Percentiles rank a stretch among this genome's conserved stretches.
Evolutionary conservation across 1,140 invertebrate genomes (phyloP).

Genomic region (Ips nitidus): DNA sequence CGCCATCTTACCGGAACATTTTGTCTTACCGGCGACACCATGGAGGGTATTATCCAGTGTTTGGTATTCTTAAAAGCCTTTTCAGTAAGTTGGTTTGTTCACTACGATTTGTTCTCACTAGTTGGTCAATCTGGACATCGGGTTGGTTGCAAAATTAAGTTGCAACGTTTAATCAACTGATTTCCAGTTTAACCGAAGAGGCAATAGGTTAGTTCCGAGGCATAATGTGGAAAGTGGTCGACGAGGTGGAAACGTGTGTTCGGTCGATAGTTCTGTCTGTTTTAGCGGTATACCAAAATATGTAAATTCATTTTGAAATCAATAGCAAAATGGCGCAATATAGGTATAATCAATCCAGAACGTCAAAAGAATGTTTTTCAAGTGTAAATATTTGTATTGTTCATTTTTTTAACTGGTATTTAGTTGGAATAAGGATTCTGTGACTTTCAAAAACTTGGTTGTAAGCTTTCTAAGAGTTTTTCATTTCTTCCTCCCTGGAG

Average conservation of each 20-base stretch:
- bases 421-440: no score
- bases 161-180: neutral
- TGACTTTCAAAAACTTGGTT: no score
- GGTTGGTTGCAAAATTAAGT: neutral
- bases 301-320: no score
- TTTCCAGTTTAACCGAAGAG: neutral
- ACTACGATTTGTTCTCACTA: neutral
- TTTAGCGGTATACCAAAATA: no score
- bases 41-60: slow-evolving; percentile 91
- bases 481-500: no score
- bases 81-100: slow-evolving; percentile 68
- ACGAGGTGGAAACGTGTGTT: neutral
- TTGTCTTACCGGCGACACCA: slow-evolving; percentile 83
- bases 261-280: neutral
- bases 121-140: neutral
- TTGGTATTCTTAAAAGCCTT: slow-evolving; percentile 89
- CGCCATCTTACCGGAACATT: slow-evolving; percentile 83
- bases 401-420: no score
- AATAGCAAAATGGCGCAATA: no score
- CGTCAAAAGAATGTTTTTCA: no score
- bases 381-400: no score
- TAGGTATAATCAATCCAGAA: no score
- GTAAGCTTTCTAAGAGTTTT: no score
- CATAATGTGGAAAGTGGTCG: neutral
- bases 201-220: neutral